Evolutionary conservation across 2,888 invertebrate genomes (phyloP), one percentile per base, ranked within the genome.

Genomic region (Limnephilus auricula): DNA sequence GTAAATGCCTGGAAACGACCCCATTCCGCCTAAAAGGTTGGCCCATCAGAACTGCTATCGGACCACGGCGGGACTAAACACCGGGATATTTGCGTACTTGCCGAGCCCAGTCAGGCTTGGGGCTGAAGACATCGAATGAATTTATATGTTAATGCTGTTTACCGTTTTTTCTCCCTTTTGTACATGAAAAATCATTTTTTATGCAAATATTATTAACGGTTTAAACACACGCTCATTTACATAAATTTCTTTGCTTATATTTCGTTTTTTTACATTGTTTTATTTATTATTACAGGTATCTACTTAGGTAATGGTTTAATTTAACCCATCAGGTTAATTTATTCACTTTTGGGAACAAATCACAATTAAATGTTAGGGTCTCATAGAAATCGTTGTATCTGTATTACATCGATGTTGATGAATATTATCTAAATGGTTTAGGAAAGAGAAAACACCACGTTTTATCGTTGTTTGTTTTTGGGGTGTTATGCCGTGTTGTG

Each of bases 31-130:
- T 82, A 34, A 82, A 82, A 82, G 82, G 82, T 82, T 32, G 34
- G 25, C 10, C 82, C 31, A 82, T 82, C 82, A 82, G 25, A 82
- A 82, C 25, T 32, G 82, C 82, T 82, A 25, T 82, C 82, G 82
- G 31, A 82, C 82, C 32, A 32, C 82, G 34, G 82, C 82, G 82
- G 82, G 32, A 32, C 34, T 82, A 82, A 82, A 82, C 82, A 82
- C 34, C 34, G 82, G 82, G 25, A 82, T 82, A 25, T 34, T 82
- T 9, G 25, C n/a, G 25, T 25, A 25, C 9, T 9, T 65, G 1
- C 25, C 50, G 50, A 65, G 50, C 50, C 50, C 18, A 25, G 50
- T 25, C 50, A 18, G 50, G 25, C 50, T 65, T 25, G 18, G 25
- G 18, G 25, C 50, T 65, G 25, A 65, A 65, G 50, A 65, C 18